Conservation (phyloP, 2,113 vertebrate species). For the Calonectris borealis region DNA sequence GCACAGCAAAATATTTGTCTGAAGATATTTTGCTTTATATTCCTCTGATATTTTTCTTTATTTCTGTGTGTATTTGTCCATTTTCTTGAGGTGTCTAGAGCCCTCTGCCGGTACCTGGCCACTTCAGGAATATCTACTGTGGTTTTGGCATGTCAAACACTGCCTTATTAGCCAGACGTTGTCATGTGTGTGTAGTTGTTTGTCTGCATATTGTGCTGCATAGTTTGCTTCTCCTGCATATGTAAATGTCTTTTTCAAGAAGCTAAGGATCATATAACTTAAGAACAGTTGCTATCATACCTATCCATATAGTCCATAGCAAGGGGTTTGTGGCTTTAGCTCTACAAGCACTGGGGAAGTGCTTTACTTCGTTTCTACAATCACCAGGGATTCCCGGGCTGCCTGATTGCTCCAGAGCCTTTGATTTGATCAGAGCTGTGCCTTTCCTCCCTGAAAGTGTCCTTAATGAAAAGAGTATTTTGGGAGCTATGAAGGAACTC, state of each 20-base stretch:
- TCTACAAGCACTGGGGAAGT: background rate
- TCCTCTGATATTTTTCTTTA: background rate
- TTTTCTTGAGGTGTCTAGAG: background rate
- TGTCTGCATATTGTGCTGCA: background rate
- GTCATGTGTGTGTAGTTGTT: background rate
- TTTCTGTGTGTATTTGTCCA: background rate
- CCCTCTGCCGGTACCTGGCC: background rate
- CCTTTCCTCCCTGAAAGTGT: background rate
- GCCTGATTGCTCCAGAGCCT: background rate
- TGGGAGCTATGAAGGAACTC: background rate
- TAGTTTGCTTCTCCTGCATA: background rate
- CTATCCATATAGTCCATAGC: background rate
- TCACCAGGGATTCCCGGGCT: background rate
- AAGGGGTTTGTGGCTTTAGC: background rate
- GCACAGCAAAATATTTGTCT: background rate
- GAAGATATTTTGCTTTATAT: background rate
- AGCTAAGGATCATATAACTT: background rate
- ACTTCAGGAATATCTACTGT: background rate
- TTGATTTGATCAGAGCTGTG: background rate
- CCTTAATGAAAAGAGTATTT: constrained; percentile 1
- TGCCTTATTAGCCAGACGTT: background rate
- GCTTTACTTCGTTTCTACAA: background rate
- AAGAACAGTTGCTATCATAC: background rate
- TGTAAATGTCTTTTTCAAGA: background rate
- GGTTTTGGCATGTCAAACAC: background rate